Conservation (phyloP, 2,113 vertebrate species). For the Mastomys natalensis region DNA sequence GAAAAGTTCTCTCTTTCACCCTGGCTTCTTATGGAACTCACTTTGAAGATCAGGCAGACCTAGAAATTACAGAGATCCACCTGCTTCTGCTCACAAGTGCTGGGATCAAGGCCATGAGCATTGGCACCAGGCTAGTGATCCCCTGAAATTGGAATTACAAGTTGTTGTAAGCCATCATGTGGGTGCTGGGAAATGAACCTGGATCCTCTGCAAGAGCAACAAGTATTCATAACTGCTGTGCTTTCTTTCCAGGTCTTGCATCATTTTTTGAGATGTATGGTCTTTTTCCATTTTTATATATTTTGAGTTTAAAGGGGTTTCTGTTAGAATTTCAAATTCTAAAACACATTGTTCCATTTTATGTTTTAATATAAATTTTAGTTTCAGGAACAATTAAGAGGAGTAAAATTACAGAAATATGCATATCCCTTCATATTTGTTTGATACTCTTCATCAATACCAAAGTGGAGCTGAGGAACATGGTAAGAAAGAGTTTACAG, state of each 20-base stretch:
- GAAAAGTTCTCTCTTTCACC: neutral
- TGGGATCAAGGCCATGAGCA: neutral
- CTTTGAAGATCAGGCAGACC: neutral
- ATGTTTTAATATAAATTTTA: neutral
- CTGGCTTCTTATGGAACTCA: neutral
- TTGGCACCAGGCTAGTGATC: neutral
- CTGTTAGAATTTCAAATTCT: too few relatives aligned
- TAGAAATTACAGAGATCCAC: neutral
- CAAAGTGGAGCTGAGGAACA: neutral
- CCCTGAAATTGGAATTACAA: neutral
- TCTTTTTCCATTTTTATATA: neutral
- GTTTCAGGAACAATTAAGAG: neutral
- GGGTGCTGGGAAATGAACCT: neutral
- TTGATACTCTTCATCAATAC: neutral
- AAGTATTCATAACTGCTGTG: neutral
- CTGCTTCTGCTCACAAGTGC: neutral
- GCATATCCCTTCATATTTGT: neutral
- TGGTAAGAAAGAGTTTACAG: neutral
- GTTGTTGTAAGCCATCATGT: neutral
- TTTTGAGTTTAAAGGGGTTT: neutral
- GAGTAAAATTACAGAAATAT: too few relatives aligned
- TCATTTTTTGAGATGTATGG: neutral
- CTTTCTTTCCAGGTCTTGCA: neutral
- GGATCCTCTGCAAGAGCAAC: neutral
- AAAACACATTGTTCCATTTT: neutral